Evolutionary conservation across 2,113 vertebrate genomes (phyloP).

Genomic region (Halcyon malimbica): DNA sequence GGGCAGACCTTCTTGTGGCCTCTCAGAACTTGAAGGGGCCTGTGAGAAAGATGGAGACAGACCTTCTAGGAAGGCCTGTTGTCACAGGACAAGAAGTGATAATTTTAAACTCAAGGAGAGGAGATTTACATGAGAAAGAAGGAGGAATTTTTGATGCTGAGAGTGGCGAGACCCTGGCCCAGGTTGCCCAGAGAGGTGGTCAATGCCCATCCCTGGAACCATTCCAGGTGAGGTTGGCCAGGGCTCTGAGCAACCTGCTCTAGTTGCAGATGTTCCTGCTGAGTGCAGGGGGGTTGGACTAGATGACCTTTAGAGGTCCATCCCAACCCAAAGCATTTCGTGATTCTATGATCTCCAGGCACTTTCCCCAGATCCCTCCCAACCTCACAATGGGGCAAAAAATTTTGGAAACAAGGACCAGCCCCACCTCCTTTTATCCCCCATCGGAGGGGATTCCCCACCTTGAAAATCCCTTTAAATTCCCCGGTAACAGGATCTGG

Average conservation of each 20-base stretch:
- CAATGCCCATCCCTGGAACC: not conserved
- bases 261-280: not conserved
- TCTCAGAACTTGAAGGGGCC: too few relatives aligned
- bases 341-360: not conserved
- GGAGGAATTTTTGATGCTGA: too few relatives aligned
- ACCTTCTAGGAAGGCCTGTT: too few relatives aligned
- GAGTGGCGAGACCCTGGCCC: too few relatives aligned
- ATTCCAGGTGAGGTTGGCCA: not conserved
- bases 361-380: not conserved
- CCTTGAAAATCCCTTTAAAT: not conserved
- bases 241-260: not conserved
- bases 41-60: too few relatives aligned
- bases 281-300: not conserved
- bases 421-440: not conserved
- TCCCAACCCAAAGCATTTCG: not conserved
- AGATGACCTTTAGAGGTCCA: not conserved
- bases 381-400: accelerated
- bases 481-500: not conserved
- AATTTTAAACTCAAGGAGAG: too few relatives aligned
- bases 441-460: not conserved
- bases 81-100: too few relatives aligned
- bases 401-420: not conserved
- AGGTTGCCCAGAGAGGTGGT: too few relatives aligned
- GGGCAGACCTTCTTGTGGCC: too few relatives aligned
- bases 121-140: too few relatives aligned